Evolutionary conservation across 2,113 vertebrate species (phyloP).

Genomic region (Hiodon tergisus): DNA sequence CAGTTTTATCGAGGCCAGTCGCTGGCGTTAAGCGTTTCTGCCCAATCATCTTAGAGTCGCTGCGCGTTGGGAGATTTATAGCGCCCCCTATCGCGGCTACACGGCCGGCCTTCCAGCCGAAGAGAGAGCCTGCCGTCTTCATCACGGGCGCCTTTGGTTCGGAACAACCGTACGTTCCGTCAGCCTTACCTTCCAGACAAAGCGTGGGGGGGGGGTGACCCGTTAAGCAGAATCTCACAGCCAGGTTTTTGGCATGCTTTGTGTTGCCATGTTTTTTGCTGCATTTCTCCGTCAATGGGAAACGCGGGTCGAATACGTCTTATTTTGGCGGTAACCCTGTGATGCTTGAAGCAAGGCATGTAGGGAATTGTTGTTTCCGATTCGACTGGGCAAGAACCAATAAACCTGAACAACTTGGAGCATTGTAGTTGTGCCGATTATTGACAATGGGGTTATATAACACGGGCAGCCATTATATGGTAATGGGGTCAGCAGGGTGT

Average conservation of each 20-base stretch:
- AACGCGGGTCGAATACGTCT: not conserved
- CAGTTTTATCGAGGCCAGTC: slow-evolving; percentile 26
- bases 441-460: not conserved
- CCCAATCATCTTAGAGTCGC: slow-evolving; percentile 15
- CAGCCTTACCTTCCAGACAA: too few species aligned
- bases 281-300: too few species aligned
- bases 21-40: slow-evolving; percentile 17
- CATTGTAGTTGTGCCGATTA: not conserved
- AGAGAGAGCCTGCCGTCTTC: not conserved
- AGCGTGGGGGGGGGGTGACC: too few species aligned
- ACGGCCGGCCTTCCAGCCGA: not conserved
- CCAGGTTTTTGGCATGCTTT: too few species aligned
- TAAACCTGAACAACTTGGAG: not conserved
- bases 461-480: too few species aligned
- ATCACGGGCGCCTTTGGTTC: too few species aligned
- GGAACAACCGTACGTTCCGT: too few species aligned
- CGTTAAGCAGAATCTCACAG: too few species aligned
- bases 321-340: not conserved
- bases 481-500: not conserved
- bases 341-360: not conserved
- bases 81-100: not conserved
- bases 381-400: not conserved
- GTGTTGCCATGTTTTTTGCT: too few species aligned
- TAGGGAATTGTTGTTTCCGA: not conserved
- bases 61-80: not conserved